Evolutionary conservation across 2,113 vertebrate genomes (phyloP).

Genomic region (Poicephalus gulielmi): DNA sequence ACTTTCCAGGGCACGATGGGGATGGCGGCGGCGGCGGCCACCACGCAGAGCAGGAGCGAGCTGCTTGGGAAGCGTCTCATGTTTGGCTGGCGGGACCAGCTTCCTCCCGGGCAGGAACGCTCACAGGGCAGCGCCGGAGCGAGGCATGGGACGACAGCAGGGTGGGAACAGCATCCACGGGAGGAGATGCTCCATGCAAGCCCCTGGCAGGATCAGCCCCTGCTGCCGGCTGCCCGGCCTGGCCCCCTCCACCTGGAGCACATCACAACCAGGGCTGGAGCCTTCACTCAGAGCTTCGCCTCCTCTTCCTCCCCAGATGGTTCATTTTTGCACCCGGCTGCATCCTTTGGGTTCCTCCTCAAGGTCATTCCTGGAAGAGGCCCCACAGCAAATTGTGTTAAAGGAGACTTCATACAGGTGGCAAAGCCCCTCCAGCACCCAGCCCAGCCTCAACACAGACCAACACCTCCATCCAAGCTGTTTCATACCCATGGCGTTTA

Average conservation of each 20-base stretch:
- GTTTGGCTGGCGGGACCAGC: background rate
- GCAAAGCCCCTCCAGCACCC: background rate
- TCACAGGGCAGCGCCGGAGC: background rate
- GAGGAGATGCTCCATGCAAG: background rate
- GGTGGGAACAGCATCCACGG: rapidly evolving
- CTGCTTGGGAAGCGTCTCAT: constrained; percentile 76
- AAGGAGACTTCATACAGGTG: rapidly evolving
- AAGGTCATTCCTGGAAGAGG: constrained; percentile 27
- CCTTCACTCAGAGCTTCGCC: constrained; percentile 23
- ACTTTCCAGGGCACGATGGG: constrained; percentile 88
- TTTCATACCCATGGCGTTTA: rapidly evolving
- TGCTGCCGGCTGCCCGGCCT: background rate
- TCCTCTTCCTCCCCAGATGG: background rate
- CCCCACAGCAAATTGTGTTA: background rate
- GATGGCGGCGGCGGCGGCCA: constrained; percentile 68
- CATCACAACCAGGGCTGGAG: background rate
- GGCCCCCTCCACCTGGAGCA: rapidly evolving
- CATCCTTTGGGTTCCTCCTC: background rate
- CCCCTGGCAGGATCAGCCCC: background rate
- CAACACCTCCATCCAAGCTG: rapidly evolving
- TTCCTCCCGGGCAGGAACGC: background rate
- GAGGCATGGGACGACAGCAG: rapidly evolving
- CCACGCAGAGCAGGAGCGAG: constrained; percentile 78
- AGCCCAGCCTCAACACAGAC: background rate
- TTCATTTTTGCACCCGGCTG: background rate